Conservation (phyloP, 2,113 vertebrate species). For the Cromileptes altivelis region DNA sequence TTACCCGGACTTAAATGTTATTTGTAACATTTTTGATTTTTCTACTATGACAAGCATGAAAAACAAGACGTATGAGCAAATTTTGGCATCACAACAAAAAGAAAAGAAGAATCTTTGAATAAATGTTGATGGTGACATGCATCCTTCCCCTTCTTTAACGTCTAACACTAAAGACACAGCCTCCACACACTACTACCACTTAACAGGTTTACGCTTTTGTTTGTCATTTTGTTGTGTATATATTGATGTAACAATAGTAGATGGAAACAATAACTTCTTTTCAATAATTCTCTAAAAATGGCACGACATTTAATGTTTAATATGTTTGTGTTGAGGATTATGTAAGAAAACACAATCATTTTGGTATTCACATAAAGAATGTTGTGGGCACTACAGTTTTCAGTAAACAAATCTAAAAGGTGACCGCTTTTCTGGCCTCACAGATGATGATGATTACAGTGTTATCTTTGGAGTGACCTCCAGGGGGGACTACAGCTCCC, state of each 20-base stretch:
- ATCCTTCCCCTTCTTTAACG: background rate
- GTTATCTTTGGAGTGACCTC: background rate
- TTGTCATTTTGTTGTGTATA: background rate
- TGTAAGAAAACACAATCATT: background rate
- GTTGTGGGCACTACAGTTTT: background rate
- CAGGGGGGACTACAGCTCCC: conserved; percentile 3
- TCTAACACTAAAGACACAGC: background rate
- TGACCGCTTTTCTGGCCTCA: background rate
- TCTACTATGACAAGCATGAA: no score
- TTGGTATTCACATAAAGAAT: background rate
- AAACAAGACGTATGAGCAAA: no score
- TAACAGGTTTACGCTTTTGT: background rate
- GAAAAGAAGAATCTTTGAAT: background rate
- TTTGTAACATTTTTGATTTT: background rate
- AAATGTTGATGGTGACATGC: background rate
- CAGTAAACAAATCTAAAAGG: background rate
- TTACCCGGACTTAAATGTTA: no score
- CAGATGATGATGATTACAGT: background rate
- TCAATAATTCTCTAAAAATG: background rate
- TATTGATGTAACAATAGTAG: background rate
- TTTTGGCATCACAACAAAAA: no score
- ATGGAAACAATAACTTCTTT: background rate
- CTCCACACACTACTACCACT: background rate
- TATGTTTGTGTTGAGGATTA: background rate
- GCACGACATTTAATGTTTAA: background rate